Percentiles rank a stretch among this genome's conserved stretches.
phyloP scores from a whole-genome alignment of 2,888 invertebrate species.

The Muschampia plurimacula region DNA sequence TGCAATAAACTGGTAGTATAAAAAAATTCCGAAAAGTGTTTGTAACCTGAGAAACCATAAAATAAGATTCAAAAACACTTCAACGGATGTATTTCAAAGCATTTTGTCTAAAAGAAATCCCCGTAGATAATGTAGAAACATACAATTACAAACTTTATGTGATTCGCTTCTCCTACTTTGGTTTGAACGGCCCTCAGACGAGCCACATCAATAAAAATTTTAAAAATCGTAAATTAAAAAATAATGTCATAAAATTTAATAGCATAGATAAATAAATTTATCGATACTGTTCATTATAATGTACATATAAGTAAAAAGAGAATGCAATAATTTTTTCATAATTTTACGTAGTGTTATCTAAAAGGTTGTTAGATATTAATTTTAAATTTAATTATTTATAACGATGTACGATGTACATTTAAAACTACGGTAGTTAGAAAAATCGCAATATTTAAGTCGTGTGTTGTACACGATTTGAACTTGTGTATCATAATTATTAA shows the following conservation, averaged over 20 bases:
- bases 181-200: slow-evolving; percentile 19
- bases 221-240: slow-evolving; percentile 48
- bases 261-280: slow-evolving; percentile 55
- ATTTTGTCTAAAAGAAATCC: neutral
- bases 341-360: slow-evolving; percentile 68
- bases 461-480: slow-evolving; percentile 55
- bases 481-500: slow-evolving; percentile 73
- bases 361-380: slow-evolving; percentile 70
- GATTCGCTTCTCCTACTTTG: slow-evolving; percentile 20
- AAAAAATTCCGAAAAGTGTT: too few species aligned
- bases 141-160: neutral
- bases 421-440: slow-evolving; percentile 77
- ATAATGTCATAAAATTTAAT: slow-evolving; percentile 50
- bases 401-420: slow-evolving; percentile 81
- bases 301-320: slow-evolving; percentile 68
- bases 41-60: too few species aligned
- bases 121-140: neutral
- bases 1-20: too few species aligned
- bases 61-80: neutral
- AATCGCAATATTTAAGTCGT: slow-evolving; percentile 69
- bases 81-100: neutral
- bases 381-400: slow-evolving; percentile 63
- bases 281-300: slow-evolving; percentile 60
- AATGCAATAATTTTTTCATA: slow-evolving; percentile 81
- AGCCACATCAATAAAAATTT: slow-evolving; percentile 43